Evolutionary conservation across 2,888 invertebrate species (phyloP).

Genomic region (Latrodectus elegans): DNA sequence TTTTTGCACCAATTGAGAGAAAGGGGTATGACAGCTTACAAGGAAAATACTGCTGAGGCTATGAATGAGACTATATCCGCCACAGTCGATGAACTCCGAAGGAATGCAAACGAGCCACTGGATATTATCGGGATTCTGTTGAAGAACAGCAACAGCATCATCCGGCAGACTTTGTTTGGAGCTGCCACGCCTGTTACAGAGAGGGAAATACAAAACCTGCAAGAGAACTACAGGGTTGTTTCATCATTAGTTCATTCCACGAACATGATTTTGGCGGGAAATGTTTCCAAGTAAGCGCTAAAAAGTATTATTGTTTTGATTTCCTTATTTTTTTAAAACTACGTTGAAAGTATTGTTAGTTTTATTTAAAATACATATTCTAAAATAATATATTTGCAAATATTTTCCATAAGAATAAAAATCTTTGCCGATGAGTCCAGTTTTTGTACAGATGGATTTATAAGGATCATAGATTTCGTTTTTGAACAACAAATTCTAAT

Average conservation of each 20-base stretch:
- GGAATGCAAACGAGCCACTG: slow-evolving; percentile 3
- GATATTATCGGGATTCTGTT: slow-evolving; percentile 16
- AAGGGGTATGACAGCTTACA: slow-evolving; percentile 15
- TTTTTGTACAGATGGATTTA: too few relatives aligned
- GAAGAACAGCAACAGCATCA: slow-evolving; percentile 1
- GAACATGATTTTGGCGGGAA: neutral
- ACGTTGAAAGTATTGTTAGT: neutral
- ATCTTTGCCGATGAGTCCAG: too few relatives aligned
- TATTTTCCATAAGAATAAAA: neutral
- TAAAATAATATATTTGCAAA: neutral
- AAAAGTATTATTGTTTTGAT: neutral
- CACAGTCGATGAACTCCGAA: slow-evolving; percentile 4
- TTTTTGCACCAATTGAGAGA: slow-evolving; percentile 40
- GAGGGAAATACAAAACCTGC: neutral
- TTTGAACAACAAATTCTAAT: too few relatives aligned
- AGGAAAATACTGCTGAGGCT: slow-evolving; percentile 21
- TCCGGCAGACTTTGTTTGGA: slow-evolving; percentile 21
- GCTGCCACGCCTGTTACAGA: neutral
- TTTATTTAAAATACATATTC: neutral
- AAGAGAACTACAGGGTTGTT: neutral
- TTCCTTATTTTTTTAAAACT: neutral
- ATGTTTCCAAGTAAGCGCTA: neutral
- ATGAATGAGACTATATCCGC: slow-evolving; percentile 22
- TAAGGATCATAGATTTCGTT: too few relatives aligned
- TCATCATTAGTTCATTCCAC: neutral